These are phyloP conservation scores for Pundamilia nyererei DNA, from an alignment of 2,113 vertebrate species.

Conservation along the genomic window DNA sequence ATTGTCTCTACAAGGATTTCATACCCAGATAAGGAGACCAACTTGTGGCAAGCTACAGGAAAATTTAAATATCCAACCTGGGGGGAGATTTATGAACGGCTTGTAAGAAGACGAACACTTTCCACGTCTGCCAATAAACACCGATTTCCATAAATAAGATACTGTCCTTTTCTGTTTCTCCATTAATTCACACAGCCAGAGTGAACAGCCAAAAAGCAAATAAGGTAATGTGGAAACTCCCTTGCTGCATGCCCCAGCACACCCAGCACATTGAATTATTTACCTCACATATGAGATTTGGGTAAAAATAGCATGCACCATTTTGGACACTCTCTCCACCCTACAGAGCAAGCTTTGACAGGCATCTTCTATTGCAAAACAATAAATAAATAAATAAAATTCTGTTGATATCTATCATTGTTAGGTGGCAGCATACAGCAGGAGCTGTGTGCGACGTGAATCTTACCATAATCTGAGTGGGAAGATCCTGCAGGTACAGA, in stretches of 20 bases:
- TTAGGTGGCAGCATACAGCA: not conserved
- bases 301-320: conserved; percentile 42
- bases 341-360: not conserved
- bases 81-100: not conserved
- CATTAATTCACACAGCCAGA: not conserved
- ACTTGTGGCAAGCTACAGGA: not conserved
- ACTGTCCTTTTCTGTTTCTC: not conserved
- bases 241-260: not conserved
- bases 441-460: not conserved
- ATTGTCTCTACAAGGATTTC: not conserved
- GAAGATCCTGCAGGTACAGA: conserved; percentile 26
- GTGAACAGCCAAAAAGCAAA: not conserved
- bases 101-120: not conserved
- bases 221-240: not conserved
- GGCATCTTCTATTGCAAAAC: not conserved
- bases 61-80: not conserved
- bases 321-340: not conserved
- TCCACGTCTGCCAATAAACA: not conserved
- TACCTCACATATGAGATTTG: conserved; percentile 10
- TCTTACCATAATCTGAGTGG: conserved; percentile 49
- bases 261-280: conserved; percentile 53
- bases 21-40: not conserved
- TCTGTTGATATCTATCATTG: not conserved
- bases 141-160: not conserved
- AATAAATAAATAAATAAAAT: not conserved